Conservation (phyloP, 2,888 invertebrate species). For the Notodonta ziczac region DNA sequence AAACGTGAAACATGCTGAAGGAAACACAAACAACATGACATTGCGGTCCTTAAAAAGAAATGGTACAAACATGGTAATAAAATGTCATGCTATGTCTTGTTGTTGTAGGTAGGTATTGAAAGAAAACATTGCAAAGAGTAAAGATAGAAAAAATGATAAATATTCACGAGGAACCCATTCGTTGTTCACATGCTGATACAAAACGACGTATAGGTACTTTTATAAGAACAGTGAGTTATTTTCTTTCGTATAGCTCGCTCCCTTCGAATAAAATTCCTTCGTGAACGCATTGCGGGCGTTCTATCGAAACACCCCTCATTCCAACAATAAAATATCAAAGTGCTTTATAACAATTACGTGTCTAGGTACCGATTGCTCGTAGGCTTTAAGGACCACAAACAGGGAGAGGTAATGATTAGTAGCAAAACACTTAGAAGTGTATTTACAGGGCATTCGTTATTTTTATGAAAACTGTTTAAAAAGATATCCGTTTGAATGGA, state of each 20-base stretch:
- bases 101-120: conserved; percentile 50
- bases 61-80: conserved; percentile 31
- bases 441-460: conserved; percentile 33
- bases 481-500: background rate
- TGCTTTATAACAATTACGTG: conserved; percentile 25
- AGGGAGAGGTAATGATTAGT: conserved; percentile 35
- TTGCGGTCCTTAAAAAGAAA: conserved; percentile 36
- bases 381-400: conserved; percentile 38
- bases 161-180: conserved; percentile 44
- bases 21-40: conserved; percentile 57
- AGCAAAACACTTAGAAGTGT: conserved; percentile 35
- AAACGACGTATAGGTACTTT: background rate
- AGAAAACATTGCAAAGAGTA: conserved; percentile 84
- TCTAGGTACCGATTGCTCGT: conserved; percentile 29
- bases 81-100: conserved; percentile 56
- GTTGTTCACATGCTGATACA: conserved; percentile 6
- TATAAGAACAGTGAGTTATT: background rate
- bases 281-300: conserved; percentile 36
- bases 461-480: background rate
- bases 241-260: background rate
- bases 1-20: conserved; percentile 62
- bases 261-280: conserved; percentile 35
- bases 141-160: conserved; percentile 46
- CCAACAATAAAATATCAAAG: conserved; percentile 33
- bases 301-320: conserved; percentile 22